A percentile compares a stretch with the other conserved stretches of the same genome.
Conservation (phyloP, 2,888 invertebrate genomes). For the Mongoloraphidia duomilia region DNA sequence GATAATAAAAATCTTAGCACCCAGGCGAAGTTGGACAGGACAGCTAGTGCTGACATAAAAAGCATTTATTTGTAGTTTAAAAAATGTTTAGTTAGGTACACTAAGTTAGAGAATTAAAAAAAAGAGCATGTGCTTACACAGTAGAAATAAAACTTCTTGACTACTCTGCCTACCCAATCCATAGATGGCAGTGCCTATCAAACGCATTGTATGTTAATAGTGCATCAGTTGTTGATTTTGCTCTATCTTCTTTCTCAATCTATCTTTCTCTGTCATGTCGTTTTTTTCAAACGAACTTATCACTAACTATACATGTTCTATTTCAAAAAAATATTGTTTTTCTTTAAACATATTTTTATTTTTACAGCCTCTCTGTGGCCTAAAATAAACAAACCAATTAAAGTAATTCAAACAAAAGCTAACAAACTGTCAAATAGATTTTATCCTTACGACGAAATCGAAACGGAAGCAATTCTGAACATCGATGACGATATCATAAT, state of each 20-base stretch:
- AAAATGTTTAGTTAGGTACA: too few species aligned
- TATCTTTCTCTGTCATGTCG: background rate
- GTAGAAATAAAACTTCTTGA: background rate
- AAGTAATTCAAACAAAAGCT: slow-evolving; percentile 77
- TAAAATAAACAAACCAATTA: slow-evolving; percentile 72
- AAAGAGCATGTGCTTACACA: too few species aligned
- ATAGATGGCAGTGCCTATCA: too few species aligned
- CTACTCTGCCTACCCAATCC: background rate
- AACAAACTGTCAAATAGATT: slow-evolving; percentile 93
- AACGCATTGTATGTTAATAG: background rate
- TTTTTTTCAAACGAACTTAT: background rate
- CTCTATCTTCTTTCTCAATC: background rate
- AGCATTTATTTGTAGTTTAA: too few species aligned
- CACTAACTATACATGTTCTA: background rate
- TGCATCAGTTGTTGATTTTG: background rate
- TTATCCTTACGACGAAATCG: slow-evolving; percentile 89
- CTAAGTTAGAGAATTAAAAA: too few species aligned
- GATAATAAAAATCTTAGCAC: too few species aligned
- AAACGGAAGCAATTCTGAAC: slow-evolving; percentile 89
- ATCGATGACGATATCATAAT: slow-evolving; percentile 94
- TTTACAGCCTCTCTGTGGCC: slow-evolving; percentile 74
- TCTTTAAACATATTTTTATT: slow-evolving; percentile 15
- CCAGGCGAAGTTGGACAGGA: too few species aligned
- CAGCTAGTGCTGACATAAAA: too few species aligned
- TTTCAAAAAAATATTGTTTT: background rate